These are phyloP conservation scores for Leucoraja ocellata DNA, from an alignment of 2,797 vertebrate genomes.

Conservation along the genomic window DNA sequence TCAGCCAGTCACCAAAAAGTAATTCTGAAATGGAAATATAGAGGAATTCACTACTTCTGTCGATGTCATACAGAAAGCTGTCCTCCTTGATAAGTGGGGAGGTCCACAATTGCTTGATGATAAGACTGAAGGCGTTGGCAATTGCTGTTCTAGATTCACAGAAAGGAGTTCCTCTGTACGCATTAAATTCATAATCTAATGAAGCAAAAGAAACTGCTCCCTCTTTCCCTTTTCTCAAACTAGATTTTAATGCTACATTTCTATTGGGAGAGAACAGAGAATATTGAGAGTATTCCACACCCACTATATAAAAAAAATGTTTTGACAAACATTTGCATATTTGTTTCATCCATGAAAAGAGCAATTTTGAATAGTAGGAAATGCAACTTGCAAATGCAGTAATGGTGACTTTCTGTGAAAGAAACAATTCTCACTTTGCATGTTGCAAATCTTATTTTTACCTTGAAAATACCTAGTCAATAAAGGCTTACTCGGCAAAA, in stretches of 20 bases:
- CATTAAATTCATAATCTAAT: background rate
- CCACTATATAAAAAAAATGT: background rate
- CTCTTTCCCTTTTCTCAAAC: background rate
- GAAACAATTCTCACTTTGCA: background rate
- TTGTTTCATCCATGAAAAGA: background rate
- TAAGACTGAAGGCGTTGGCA: slow-evolving; percentile 15
- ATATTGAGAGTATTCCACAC: too few species aligned
- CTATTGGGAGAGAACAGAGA: background rate
- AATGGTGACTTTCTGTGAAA: background rate
- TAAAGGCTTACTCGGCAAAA: background rate
- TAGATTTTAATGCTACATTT: background rate
- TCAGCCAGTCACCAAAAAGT: background rate
- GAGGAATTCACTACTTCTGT: background rate
- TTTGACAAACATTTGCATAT: background rate
- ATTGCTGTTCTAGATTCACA: background rate
- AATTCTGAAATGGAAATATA: background rate
- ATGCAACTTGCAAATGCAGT: too few species aligned
- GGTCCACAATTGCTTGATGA: background rate
- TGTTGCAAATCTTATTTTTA: background rate
- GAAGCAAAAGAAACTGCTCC: background rate
- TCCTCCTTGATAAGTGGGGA: slow-evolving; percentile 28
- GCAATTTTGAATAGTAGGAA: background rate
- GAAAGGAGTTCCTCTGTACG: background rate
- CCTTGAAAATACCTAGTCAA: background rate
- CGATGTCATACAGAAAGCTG: slow-evolving; percentile 5